Percentiles rank a stretch among this genome's conserved stretches.
These are phyloP conservation scores for Drosophila neocordata DNA, from an alignment of 1,140 invertebrate genomes.

Conservation along the genomic window DNA sequence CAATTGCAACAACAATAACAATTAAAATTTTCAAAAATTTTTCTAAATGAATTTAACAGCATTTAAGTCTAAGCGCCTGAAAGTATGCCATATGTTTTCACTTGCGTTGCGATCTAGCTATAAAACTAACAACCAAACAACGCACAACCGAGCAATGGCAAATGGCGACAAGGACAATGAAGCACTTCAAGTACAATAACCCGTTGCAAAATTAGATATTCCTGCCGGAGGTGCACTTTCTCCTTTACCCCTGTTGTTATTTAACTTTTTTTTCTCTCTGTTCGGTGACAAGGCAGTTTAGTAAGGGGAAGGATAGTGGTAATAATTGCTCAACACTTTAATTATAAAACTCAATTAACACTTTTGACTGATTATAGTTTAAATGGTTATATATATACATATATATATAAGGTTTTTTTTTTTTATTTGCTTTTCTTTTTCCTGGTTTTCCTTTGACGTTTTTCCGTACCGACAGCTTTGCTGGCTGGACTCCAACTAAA, in stretches of 20 bases:
- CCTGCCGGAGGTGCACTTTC: slow-evolving; percentile 8
- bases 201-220: slow-evolving; percentile 16
- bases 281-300: too few relatives aligned
- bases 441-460: slow-evolving; percentile 1
- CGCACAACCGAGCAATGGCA: neutral
- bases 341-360: slow-evolving; percentile 62
- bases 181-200: slow-evolving; percentile 43
- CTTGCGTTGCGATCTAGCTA: slow-evolving; percentile 25
- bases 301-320: neutral
- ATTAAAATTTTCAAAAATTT: slow-evolving; percentile 6
- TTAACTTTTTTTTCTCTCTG: too few relatives aligned
- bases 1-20: slow-evolving; percentile 44
- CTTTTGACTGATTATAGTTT: slow-evolving; percentile 37
- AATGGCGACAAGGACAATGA: slow-evolving; percentile 26
- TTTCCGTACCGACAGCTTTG: slow-evolving; percentile 63
- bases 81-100: slow-evolving; percentile 46
- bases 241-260: too few relatives aligned
- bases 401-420: too few relatives aligned
- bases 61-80: slow-evolving; percentile 42
- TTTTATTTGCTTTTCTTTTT: neutral
- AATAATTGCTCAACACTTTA: slow-evolving; percentile 33
- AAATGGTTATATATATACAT: too few relatives aligned
- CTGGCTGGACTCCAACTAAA: slow-evolving; percentile 67
- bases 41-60: slow-evolving; percentile 45
- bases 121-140: neutral